Base-by-base conservation (phyloP, 2,888 invertebrate genomes). In the Dastarcus helophoroides region DNA sequence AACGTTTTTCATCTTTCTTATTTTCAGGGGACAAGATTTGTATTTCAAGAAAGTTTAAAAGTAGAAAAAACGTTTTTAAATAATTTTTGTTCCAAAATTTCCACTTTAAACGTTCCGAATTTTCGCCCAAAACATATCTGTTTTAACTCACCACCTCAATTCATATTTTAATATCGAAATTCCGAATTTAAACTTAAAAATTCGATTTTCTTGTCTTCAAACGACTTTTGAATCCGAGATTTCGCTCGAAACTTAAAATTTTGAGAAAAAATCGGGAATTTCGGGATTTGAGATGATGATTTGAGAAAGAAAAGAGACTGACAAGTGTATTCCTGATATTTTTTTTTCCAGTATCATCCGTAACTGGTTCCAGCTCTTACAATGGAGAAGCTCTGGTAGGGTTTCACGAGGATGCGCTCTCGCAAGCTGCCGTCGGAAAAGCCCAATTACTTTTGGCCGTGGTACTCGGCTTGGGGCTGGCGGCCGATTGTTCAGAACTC, bases 341-440 rank as follows among this genome's bases (percentile, higher is more conserved):
- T 17, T 22, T 3, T 13, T 22, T 43, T 41, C 23, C 32, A 30
- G 41, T 46, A 24, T 41, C 47, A 16, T 33, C 40, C 6, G 41
- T 46, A 14, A 45, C 38, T 16, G 47, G 45, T 30, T 44, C 40
- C 14, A 46, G 42, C 24, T 42, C 44, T 12, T 39, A 47, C 26
- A 48, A 44, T 36, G 59, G 60, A 8, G 59, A 59, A 41, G 59
- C 58, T 2, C 62, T 80, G 12, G 76, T 79, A 26, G 79, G 80
- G 55, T 81, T 81, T 56, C 81, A 82, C 48, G 79, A 81, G 42
- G 80, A 82, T 48, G 81, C 81, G 2, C 63, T 81, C 8, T 69
- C 75, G 47, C 79, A 81, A 74, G 77, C 80, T 22, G 79, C 80
- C 1, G 76, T 75, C 38, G 82, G 82, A 3, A 63, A 72, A 26